A percentile compares a stretch with the other conserved stretches of the same genome.
These are phyloP conservation scores for Erethizon dorsatum DNA, from an alignment of 2,797 vertebrate genomes.

Conservation along the genomic window DNA sequence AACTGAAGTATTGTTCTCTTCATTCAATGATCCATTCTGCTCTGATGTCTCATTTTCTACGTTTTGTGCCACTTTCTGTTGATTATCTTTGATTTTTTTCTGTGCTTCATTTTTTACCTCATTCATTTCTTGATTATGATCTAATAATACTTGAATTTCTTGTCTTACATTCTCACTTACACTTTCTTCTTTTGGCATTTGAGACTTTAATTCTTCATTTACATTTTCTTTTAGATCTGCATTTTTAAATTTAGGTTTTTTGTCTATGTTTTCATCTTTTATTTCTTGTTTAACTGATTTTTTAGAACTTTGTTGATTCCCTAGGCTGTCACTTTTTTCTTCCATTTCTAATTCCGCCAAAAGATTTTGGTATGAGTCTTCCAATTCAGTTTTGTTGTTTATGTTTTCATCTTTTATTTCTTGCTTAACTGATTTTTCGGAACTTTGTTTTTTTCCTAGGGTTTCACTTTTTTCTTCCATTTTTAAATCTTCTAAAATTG, in stretches of 20 bases:
- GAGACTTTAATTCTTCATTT: constrained; percentile 45
- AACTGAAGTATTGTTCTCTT: constrained; percentile 54
- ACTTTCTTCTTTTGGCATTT: not conserved
- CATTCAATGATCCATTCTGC: constrained; percentile 49
- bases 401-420: constrained; percentile 29
- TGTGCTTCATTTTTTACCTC: not conserved
- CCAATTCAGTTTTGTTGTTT: not conserved
- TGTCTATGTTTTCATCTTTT: not conserved
- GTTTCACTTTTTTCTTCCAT: constrained; percentile 17
- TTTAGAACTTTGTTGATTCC: not conserved
- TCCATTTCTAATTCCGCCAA: constrained; percentile 38
- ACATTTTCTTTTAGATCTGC: constrained; percentile 36
- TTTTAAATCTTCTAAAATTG: constrained; percentile 49
- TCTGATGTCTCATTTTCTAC: constrained; percentile 64
- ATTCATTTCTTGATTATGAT: not conserved
- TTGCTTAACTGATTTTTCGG: not conserved
- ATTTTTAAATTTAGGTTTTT: constrained; percentile 7
- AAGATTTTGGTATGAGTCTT: not conserved
- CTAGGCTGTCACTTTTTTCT: constrained; percentile 13
- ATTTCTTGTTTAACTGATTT: constrained; percentile 11
- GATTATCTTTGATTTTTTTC: constrained; percentile 66
- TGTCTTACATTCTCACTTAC: not conserved
- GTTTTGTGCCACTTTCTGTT: constrained; percentile 31
- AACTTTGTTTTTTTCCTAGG: not conserved
- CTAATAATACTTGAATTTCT: constrained; percentile 4